phyloP scores from a whole-genome alignment of 1,140 invertebrate species.

The Drosophila equinoxialis region DNA sequence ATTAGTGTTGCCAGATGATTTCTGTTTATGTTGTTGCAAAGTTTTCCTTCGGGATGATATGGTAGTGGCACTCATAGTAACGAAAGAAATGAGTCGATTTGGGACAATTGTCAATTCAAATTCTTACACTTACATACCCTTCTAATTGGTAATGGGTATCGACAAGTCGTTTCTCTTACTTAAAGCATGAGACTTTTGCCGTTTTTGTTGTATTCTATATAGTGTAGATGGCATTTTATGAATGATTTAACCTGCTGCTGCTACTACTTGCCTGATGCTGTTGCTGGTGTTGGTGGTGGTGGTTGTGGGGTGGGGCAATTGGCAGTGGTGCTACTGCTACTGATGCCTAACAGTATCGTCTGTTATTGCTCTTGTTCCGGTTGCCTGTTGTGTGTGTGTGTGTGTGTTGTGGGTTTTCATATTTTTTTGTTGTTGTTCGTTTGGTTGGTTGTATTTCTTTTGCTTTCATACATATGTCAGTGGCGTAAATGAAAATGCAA shows the following conservation, averaged over 20 bases:
- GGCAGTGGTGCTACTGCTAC: constrained; percentile 13
- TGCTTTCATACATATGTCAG: constrained; percentile 72
- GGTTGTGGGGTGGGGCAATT: not conserved
- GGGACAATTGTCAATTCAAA: too few species aligned
- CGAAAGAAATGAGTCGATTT: too few species aligned
- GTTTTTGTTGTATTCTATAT: constrained; percentile 39
- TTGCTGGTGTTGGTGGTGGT: too few species aligned
- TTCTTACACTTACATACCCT: too few species aligned
- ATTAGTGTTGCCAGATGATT: not conserved
- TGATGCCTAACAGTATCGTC: constrained; percentile 61
- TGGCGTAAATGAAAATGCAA: constrained; percentile 80
- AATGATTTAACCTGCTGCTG: constrained; percentile 70
- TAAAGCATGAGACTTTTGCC: constrained; percentile 28
- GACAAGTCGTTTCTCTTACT: not conserved
- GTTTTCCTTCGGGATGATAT: too few species aligned
- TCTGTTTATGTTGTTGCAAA: too few species aligned
- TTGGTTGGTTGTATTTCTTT: constrained; percentile 10
- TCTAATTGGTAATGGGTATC: not conserved
- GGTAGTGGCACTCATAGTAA: too few species aligned
- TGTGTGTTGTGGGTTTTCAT: constrained; percentile 9
- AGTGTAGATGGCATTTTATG: constrained; percentile 77
- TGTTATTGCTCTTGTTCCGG: constrained; percentile 38
- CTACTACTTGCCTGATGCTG: not conserved
- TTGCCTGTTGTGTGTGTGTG: constrained; percentile 21
- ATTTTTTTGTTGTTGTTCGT: constrained; percentile 3